These are phyloP conservation scores for Phaethornis superciliosus DNA, from an alignment of 2,113 vertebrate species.

Conservation along the genomic window DNA sequence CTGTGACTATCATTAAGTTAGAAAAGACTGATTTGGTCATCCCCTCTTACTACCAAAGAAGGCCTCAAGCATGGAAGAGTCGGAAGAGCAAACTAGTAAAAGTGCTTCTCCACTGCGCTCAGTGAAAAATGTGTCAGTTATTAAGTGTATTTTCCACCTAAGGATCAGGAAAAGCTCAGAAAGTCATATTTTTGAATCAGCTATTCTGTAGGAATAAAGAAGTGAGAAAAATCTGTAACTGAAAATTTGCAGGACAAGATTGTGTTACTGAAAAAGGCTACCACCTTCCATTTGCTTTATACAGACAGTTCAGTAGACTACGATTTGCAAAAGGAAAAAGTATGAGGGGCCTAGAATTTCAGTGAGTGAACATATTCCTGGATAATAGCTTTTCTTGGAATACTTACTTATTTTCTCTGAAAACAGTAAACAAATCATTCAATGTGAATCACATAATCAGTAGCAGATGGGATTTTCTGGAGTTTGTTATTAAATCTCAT, in stretches of 20 bases:
- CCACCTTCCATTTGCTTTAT: fast-evolving
- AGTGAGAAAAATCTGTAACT: neutral
- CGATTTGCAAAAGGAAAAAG: neutral
- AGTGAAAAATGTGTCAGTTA: neutral
- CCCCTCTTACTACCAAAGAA: neutral
- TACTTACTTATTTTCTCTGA: neutral
- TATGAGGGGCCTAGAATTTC: neutral
- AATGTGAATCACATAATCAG: neutral
- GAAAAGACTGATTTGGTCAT: neutral
- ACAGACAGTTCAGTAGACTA: too few species aligned
- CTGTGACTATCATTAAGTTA: neutral
- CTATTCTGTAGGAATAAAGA: neutral
- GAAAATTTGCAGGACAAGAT: fast-evolving
- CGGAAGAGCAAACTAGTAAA: fast-evolving
- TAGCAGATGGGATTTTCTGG: neutral
- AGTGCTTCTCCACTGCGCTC: neutral
- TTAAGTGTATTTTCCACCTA: neutral
- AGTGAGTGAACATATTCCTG: neutral
- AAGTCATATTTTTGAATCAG: neutral
- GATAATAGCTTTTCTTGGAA: neutral
- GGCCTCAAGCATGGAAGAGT: neutral
- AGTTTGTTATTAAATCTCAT: neutral
- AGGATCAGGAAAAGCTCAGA: neutral
- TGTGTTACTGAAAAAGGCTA: neutral
- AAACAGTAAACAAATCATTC: fast-evolving